Evolutionary conservation across 2,888 invertebrate species (phyloP), one percentile per base, ranked within the genome.

Genomic region (Graphium colonna): DNA sequence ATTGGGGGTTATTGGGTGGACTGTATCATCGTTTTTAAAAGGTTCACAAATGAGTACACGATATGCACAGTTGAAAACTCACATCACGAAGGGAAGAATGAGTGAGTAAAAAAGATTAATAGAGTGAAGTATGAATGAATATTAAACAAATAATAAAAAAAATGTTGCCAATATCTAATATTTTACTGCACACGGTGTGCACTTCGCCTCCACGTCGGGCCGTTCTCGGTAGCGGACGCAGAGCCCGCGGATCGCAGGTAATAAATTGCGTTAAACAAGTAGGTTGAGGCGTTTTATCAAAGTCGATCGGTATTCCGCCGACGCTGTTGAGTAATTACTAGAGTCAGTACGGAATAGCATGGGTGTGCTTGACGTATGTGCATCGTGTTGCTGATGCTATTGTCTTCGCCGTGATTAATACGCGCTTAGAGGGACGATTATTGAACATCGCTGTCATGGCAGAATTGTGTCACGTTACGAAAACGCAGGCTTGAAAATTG

Each of bases 201-300:
- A 43, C 17, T 21, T 18, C 53, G n/a, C 40, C 38, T 49, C 53
- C 53, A 53, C 12, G 8, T 31, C 12, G 28, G 5, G 9, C 12
- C 13, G 36, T 48, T 44, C 39, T 31, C 43, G 40, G 67, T 56
- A 58, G 54, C 65, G 69, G 65, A 67, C 72, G 73, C 69, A 70
- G 72, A 71, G 71, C 75, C 66, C 78, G 75, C 72, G 76, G 77
- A 79, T 78, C 79, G 74, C 86, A 84, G 87, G 87, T 86, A 86
- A 87, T 88, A 88, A 87, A 88, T 88, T 86, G 83, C 77, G 83
- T 80, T 85, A 84, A 85, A 86, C 88, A 87, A 88, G 85, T 88
- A 87, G 87, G 87, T 85, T 86, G 86, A 77, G 77, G 79, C 87
- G 82, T 86, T 87, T 87, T 86, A 88, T 87, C 87, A 86, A 87